Percentiles rank a stretch among this genome's conserved stretches.
phyloP scores from a whole-genome alignment of 1,140 invertebrate species.

The Carcinoscorpius rotundicauda region DNA sequence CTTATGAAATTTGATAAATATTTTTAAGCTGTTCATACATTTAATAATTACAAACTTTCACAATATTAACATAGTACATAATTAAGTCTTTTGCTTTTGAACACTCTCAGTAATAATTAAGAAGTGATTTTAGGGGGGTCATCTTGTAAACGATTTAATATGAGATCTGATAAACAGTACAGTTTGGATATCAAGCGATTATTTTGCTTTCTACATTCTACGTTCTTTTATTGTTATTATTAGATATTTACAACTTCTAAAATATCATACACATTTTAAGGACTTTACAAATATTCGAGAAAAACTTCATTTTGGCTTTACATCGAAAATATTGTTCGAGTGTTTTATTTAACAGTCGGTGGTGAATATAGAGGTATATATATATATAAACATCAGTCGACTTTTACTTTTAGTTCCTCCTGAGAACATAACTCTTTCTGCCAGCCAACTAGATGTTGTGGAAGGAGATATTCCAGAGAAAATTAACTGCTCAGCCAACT shows the following conservation, averaged over 20 bases:
- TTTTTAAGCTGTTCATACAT: no score
- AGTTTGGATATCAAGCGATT: no score
- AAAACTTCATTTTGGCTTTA: neutral
- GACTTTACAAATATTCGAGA: neutral
- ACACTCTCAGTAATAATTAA: no score
- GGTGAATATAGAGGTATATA: neutral
- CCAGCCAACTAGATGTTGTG: constrained; percentile 53
- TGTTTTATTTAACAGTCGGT: neutral
- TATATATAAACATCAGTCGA: neutral
- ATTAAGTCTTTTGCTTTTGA: no score
- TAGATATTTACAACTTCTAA: neutral
- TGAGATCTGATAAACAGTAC: no score
- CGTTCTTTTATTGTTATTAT: no score
- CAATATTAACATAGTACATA: no score
- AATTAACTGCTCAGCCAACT: constrained; percentile 60
- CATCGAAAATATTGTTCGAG: neutral
- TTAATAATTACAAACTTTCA: no score
- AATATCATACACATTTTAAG: neutral
- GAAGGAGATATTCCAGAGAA: constrained; percentile 60
- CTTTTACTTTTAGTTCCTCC: constrained; percentile 56
- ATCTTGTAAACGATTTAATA: no score
- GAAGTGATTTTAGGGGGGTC: no score
- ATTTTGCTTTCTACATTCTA: no score
- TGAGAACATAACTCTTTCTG: constrained; percentile 63
- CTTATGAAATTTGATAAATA: no score